Base-by-base conservation (phyloP, 2,888 invertebrate genomes). In the Glyphotaelius pellucidus region DNA sequence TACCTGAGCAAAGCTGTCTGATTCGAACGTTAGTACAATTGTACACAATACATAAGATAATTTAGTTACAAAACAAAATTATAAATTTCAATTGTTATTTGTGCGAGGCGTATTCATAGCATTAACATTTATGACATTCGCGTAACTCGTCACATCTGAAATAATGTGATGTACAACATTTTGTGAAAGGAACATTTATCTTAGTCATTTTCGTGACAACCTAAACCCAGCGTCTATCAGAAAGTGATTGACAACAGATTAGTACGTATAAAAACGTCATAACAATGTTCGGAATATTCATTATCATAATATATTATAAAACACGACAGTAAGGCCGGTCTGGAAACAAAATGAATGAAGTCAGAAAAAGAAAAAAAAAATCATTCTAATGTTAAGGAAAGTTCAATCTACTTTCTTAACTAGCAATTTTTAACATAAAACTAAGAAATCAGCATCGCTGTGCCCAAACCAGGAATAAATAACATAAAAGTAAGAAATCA, bases 41-140 rank as follows among this genome's bases (percentile, higher is more conserved):
- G 25, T n/a, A 7, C 19, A 67, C 67, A 25, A 7, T 67, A 7
- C 67, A 67, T n/a, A 67, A 9, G 9, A n/a, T 67, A 67, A 25
- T 67, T 67, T 67, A 67, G 67, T 67, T 67, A n/a, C 67, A 67
- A 67, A 67, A 67, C 67, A 67, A n/a, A 67, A 67, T 67, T 67
- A 67, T n/a, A n/a, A 67, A 67, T 67, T 67, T 67, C 67, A 67
- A 67, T 67, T 67, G n/a, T 67, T n/a, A 67, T 25, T 25, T 4
- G 25, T 25, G 67, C 0, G 25, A 67, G 67, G 9, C 67, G n/a
- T 67, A 25, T n/a, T 67, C 67, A 67, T 67, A 67, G 9, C 67
- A 67, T n/a, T 25, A 67, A 25, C 67, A 67, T 67, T 67, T 67
- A 67, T 67, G 25, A 67, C 9, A 67, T 67, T n/a, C 67, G 67